Evolutionary conservation across 2,888 invertebrate genomes (phyloP), one percentile per base, ranked within the genome.

Genomic region (Ptilodon capucinus): DNA sequence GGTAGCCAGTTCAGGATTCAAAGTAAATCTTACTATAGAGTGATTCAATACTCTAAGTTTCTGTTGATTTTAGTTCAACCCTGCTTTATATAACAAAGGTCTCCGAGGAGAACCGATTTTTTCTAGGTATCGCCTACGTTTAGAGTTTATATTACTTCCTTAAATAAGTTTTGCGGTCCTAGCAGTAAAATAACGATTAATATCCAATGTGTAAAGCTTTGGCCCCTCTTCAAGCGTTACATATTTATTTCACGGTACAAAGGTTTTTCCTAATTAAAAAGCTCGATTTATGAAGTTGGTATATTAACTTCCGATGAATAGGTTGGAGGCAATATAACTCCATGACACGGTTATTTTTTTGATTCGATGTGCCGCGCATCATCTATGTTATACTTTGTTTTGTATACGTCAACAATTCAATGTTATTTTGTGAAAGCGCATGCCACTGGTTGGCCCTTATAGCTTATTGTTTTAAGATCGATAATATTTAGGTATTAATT

Each of bases 401-500:
- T 19, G 21, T 39, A 8, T 36, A 16, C 7, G 18, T 18, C 11
- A 39, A 7, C 13, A 21, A 8, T 14, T 18, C 14, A 14, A 25
- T 23, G 40, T 25, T 9, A 16, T 25, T 23, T 25, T 16, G 25
- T 19, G 34, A 18, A 34, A 21, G 19, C 16, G 19, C 21, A 28
- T 42, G 32, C 40, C 14, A 25, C 21, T 43, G 40, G 45, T 48
- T 17, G 16, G 40, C 25, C 21, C 23, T 49, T 51, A 23, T 58
- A 52, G 34, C 52, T 55, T 52, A 45, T 46, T 52, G 46, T 51
- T 54, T 56, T 45, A 51, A 54, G 36, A 50, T 48, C 36, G 32
- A 57, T 54, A 38, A 54, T 56, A 52, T 60, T 66, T 48, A 60
- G 61, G 54, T 60, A 56, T 40, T n/a, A 44, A 47, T 54, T 57